Evolutionary conservation across 2,888 invertebrate species (phyloP).

Genomic region (Andrena marginata): DNA sequence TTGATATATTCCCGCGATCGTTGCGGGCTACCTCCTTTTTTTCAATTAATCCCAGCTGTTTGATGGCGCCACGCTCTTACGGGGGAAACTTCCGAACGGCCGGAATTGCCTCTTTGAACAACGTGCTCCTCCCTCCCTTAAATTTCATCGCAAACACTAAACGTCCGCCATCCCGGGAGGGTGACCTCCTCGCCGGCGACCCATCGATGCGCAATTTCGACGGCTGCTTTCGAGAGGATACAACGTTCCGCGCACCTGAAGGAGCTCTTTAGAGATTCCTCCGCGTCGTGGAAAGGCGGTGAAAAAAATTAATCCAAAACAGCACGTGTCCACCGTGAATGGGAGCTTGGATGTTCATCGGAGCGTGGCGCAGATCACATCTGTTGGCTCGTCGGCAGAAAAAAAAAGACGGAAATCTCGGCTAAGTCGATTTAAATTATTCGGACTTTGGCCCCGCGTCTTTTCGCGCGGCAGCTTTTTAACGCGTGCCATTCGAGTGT

Average conservation of each 20-base stretch:
- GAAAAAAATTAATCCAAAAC: conserved; percentile 68
- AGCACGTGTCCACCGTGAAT: conserved; percentile 70
- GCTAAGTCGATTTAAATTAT: conserved; percentile 74
- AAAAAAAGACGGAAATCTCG: conserved; percentile 57
- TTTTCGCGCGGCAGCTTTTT: conserved; percentile 23
- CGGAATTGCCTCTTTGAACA: not conserved
- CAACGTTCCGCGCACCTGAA: conserved; percentile 21
- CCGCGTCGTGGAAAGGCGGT: not conserved
- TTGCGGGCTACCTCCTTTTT: conserved; percentile 25
- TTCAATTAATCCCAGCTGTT: conserved; percentile 53
- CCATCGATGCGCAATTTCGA: too few relatives aligned
- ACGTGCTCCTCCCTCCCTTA: not conserved
- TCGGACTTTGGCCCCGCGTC: conserved; percentile 45
- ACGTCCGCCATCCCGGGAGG: too few relatives aligned
- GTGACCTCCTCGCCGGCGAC: too few relatives aligned
- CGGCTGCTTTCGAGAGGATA: conserved; percentile 14
- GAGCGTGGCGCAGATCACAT: conserved; percentile 71
- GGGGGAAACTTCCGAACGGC: conserved; percentile 13
- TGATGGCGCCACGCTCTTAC: not conserved
- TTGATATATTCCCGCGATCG: conserved; percentile 44
- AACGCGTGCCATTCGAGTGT: conserved; percentile 58
- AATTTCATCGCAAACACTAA: conserved; percentile 7
- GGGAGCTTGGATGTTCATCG: conserved; percentile 58
- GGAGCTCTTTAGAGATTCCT: conserved; percentile 13
- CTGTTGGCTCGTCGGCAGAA: conserved; percentile 61